These are phyloP conservation scores for Paramormyrops kingsleyae DNA, from an alignment of 2,113 vertebrate species.

Conservation along the genomic window DNA sequence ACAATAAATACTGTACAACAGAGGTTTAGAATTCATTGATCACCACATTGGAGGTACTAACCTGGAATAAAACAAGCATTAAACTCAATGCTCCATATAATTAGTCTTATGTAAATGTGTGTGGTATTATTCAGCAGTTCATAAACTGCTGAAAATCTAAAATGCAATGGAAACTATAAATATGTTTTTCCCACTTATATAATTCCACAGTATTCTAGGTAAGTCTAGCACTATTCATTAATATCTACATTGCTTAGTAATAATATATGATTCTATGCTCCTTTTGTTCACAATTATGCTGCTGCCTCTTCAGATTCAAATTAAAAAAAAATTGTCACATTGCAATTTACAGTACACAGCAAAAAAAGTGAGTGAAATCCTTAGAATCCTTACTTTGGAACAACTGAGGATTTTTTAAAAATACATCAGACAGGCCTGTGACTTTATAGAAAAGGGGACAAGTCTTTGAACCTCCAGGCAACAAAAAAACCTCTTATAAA, in stretches of 20 bases:
- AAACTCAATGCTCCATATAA: conserved; percentile 62
- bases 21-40: conserved; percentile 42
- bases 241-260: neutral
- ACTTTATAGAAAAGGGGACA: no score
- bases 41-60: conserved; percentile 44
- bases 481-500: no score
- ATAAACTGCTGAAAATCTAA: conserved; percentile 45
- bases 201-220: neutral
- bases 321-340: neutral
- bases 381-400: neutral
- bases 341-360: neutral
- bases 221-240: neutral
- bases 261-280: neutral
- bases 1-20: conserved; percentile 40
- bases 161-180: neutral
- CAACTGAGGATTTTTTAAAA: no score
- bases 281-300: neutral
- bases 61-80: conserved; percentile 53
- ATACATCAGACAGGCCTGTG: no score
- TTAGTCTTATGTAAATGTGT: conserved; percentile 32
- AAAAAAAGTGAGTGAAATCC: neutral
- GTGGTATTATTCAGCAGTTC: conserved; percentile 49
- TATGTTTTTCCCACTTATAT: neutral
- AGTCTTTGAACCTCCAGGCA: no score
- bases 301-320: neutral